These are phyloP conservation scores for human DNA, from an alignment of 2,113 vertebrate genomes.

Conservation along the genomic window GRCh38 chr2:21886501-21887000, in stretches of 20 bases:
- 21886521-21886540: background rate
- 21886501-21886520: background rate
- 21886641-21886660: background rate
- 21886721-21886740: background rate
- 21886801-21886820: background rate
- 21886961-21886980: background rate
- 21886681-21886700: background rate
- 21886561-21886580: background rate
- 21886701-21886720: background rate
- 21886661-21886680: background rate
- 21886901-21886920: background rate
- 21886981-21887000: background rate
- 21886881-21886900: background rate
- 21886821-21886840: background rate
- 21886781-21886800: background rate
- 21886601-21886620: background rate
- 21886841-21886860: background rate
- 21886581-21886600: background rate
- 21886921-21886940: background rate
- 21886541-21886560: background rate
- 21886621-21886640: background rate
- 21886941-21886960: background rate
- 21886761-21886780: background rate
- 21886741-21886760: background rate
- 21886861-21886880: background rate